phyloP scores from a whole-genome alignment of 2,888 invertebrate genomes.

The Imbricaverruca yamaguchii region DNA sequence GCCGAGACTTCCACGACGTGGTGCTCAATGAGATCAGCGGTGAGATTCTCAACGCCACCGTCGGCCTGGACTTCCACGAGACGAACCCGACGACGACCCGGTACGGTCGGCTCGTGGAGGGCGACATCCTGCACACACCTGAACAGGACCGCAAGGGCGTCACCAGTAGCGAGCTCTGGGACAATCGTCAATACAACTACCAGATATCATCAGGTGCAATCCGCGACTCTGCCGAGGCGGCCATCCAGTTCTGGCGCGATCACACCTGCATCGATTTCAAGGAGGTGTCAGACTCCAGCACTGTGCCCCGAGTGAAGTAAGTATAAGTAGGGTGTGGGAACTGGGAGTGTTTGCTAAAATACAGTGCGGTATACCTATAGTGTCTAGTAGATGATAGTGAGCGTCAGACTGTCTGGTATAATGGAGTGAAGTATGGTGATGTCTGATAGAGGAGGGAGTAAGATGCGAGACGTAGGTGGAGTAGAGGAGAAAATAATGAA shows the following conservation, averaged over 20 bases:
- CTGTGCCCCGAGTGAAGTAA: neutral
- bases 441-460: too few species aligned
- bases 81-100: neutral
- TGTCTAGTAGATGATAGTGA: too few species aligned
- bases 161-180: neutral
- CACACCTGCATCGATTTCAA: neutral
- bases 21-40: too few species aligned
- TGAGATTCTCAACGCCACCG: too few species aligned
- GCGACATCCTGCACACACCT: neutral
- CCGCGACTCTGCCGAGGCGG: neutral
- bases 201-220: neutral
- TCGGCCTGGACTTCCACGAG: neutral
- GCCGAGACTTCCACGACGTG: too few species aligned
- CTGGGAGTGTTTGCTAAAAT: too few species aligned
- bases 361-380: too few species aligned
- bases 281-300: neutral
- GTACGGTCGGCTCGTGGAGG: constrained; percentile 9
- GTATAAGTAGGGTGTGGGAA: too few species aligned
- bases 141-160: constrained; percentile 15
- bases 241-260: constrained; percentile 10
- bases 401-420: too few species aligned
- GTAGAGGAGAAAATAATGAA: too few species aligned
- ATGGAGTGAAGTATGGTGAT: too few species aligned
- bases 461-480: too few species aligned
- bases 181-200: neutral